Evolutionary conservation across 1,140 invertebrate genomes (phyloP), one percentile per base, ranked within the genome.

Genomic region (Bursaphelenchus mucronatus): DNA sequence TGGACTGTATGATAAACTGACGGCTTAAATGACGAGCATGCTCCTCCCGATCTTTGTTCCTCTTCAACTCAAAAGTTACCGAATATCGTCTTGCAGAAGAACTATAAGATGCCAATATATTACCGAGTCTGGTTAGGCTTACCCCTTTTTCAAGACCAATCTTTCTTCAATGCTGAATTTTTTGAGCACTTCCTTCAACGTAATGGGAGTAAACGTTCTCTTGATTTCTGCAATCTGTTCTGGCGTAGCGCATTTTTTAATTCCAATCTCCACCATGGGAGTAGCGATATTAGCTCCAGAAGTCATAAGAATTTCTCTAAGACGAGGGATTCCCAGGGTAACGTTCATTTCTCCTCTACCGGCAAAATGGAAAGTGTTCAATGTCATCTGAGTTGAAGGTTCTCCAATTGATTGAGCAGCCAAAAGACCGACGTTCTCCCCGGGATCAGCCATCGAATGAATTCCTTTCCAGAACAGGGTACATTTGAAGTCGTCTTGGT

Each of bases 261-360:
- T 63, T 92, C 69, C 95, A 88, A 77, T 95, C 91, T 91, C 97
- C 92, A 47, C 88, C 59, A 71, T 90, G 0, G 96, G 95, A 13
- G 95, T 99, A 82, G 94, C 92, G 13, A 97, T 90, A 52, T 88
- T 89, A 11, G 87, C 88, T 0, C 90, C 90, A 0, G 92, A 93
- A 70, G 90, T 89, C 92, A 97, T 96, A 0, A 99, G 84, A 68
- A 99, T 94, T 86, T 99, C 96, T 76, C 93, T 85, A 1, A 99
- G 84, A 73, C 95, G 87, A 0, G 94, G 95, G 71, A 97, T 97
- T 76, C 84, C 73, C 13, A 76, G 55, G 15, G 96, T 99, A 0
- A 99, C 94, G 83, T 99, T 99, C 93, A 98, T 97, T 83, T 98
- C 96, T 86, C 94, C 94, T 84, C 93, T 88, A 82, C 96, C 96